Conservation (phyloP, 2,797 vertebrate genomes). For the Gymnodraco acuticeps region DNA sequence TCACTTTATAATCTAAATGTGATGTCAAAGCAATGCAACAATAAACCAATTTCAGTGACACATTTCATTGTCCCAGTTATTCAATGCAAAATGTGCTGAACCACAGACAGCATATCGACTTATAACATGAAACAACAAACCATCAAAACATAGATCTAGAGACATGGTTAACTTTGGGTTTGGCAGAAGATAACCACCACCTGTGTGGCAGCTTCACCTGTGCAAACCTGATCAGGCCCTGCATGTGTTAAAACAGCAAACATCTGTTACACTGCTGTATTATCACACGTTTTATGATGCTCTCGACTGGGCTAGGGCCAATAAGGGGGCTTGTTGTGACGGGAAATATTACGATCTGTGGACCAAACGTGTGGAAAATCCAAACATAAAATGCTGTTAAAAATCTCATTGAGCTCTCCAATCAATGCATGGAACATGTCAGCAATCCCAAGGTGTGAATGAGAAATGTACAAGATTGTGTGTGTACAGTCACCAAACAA, state of each 20-base stretch:
- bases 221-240: neutral
- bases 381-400: neutral
- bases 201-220: neutral
- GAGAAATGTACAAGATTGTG: neutral
- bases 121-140: neutral
- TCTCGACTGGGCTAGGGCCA: conserved; percentile 2
- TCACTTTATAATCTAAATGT: conserved; percentile 12
- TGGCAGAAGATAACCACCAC: neutral
- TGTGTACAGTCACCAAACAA: neutral
- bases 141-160: neutral
- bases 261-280: conserved; percentile 6
- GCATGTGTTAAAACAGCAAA: neutral
- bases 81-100: neutral
- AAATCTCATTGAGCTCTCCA: neutral
- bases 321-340: conserved; percentile 38
- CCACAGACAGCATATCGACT: neutral
- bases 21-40: neutral
- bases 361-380: neutral
- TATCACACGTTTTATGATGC: conserved; percentile 5
- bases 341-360: conserved; percentile 18
- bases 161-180: neutral
- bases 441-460: conserved; percentile 5
- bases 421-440: neutral
- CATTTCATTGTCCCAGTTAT: neutral
- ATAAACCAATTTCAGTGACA: too few species aligned